phyloP scores from a whole-genome alignment of 2,888 invertebrate species.

The Shargacucullia verbasci region DNA sequence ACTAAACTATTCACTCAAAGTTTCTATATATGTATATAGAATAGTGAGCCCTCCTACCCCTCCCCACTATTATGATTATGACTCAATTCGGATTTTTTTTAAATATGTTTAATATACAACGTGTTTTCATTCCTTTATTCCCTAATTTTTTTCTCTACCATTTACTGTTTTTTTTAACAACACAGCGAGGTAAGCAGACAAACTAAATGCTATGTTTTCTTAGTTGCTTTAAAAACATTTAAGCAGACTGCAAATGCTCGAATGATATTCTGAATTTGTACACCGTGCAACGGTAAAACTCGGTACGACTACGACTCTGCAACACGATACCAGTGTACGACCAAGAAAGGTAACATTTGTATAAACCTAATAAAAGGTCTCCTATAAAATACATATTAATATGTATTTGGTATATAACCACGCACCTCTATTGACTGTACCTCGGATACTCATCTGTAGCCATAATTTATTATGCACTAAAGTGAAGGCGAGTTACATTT shows the following conservation, averaged over 20 bases:
- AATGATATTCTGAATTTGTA: too few relatives aligned
- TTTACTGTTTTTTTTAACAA: too few relatives aligned
- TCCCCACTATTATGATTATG: constrained; percentile 8
- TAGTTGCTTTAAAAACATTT: not conserved
- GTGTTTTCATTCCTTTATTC: too few relatives aligned
- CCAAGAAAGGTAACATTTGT: not conserved
- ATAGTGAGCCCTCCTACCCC: constrained; percentile 2
- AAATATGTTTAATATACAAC: too few relatives aligned
- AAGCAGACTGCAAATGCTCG: not conserved
- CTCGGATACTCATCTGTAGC: constrained; percentile 3
- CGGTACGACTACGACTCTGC: too few relatives aligned
- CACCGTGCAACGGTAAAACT: too few relatives aligned
- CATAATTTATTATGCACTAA: constrained; percentile 22
- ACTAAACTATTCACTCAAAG: constrained; percentile 54
- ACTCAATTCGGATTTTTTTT: not conserved
- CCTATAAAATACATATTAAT: not conserved
- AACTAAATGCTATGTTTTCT: not conserved
- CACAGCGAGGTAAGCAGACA: too few relatives aligned
- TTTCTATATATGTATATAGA: constrained; percentile 33
- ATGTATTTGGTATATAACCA: not conserved
- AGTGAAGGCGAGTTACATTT: constrained; percentile 20
- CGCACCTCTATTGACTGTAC: constrained; percentile 1
- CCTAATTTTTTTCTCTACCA: too few relatives aligned
- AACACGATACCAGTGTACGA: too few relatives aligned
- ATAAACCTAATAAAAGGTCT: not conserved